These are phyloP conservation scores for Stegophylla sp. DNA, from an alignment of 2,888 invertebrate genomes.

Conservation along the genomic window DNA sequence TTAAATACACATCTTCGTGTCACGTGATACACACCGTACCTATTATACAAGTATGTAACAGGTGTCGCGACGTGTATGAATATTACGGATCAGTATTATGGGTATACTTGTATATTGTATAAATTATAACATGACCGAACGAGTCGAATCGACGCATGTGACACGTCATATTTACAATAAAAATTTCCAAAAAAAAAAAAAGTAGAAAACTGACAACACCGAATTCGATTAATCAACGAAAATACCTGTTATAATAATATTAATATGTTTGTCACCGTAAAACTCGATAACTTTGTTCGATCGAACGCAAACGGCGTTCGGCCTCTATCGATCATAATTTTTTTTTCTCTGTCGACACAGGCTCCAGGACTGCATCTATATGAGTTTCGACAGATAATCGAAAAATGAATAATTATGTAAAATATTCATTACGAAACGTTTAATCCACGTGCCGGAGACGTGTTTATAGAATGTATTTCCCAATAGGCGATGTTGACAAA, in stretches of 20 bases:
- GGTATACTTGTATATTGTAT: no score
- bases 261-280: no score
- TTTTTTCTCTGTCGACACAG: no score
- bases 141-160: not conserved
- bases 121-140: no score
- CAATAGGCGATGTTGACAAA: not conserved
- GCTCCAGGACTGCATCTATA: no score
- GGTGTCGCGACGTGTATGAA: no score
- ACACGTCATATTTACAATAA: conserved; percentile 4
- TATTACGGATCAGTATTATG: no score
- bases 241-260: not conserved
- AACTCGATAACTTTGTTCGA: not conserved
- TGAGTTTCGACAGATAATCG: no score
- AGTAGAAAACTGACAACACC: not conserved
- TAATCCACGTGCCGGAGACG: not conserved
- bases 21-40: no score
- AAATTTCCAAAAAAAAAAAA: not conserved
- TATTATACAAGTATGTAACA: no score
- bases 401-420: not conserved
- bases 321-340: not conserved
- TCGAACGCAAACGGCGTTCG: not conserved
- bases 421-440: not conserved
- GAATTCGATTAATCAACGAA: not conserved
- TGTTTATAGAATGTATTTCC: not conserved
- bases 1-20: not conserved